Evolutionary conservation across 2,797 vertebrate genomes (phyloP).

Genomic region (Anguilla pacifica): DNA sequence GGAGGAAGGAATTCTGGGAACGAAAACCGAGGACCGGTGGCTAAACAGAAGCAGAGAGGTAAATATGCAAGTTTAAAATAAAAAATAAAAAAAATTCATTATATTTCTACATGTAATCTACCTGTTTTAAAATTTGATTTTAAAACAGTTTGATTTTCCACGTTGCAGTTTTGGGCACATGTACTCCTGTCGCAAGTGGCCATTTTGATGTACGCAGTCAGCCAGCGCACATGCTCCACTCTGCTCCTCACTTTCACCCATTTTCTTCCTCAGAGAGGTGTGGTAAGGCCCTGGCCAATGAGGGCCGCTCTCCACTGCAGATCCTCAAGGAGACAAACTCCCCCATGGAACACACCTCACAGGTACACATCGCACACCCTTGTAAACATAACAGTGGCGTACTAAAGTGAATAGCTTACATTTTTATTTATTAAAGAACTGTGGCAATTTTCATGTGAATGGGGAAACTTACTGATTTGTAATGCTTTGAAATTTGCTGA

Average conservation of each 20-base stretch:
- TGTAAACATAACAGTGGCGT: too few species aligned
- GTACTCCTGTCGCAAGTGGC: neutral
- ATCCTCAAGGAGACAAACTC: conserved; percentile 83
- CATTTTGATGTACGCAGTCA: neutral
- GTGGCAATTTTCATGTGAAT: neutral
- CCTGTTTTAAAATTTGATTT: neutral
- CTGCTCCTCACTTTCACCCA: neutral
- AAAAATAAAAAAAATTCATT: neutral
- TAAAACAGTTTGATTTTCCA: neutral
- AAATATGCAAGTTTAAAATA: neutral
- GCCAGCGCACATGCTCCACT: neutral
- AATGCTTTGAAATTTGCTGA: neutral
- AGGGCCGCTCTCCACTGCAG: conserved; percentile 87
- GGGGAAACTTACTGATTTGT: neutral
- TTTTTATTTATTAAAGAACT: neutral
- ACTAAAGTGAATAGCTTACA: neutral
- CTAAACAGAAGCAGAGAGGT: conserved; percentile 73
- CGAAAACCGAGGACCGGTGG: conserved; percentile 65
- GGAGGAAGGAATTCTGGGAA: conserved; percentile 59
- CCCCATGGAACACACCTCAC: conserved; percentile 59
- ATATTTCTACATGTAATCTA: neutral
- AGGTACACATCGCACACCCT: conserved; percentile 55
- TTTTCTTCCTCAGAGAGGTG: conserved; percentile 30
- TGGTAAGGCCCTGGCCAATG: conserved; percentile 54
- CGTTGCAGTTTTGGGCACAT: neutral